Evolutionary conservation across 2,888 invertebrate genomes (phyloP), one percentile per base, ranked within the genome.

Genomic region (Chaitophorus viminalis): DNA sequence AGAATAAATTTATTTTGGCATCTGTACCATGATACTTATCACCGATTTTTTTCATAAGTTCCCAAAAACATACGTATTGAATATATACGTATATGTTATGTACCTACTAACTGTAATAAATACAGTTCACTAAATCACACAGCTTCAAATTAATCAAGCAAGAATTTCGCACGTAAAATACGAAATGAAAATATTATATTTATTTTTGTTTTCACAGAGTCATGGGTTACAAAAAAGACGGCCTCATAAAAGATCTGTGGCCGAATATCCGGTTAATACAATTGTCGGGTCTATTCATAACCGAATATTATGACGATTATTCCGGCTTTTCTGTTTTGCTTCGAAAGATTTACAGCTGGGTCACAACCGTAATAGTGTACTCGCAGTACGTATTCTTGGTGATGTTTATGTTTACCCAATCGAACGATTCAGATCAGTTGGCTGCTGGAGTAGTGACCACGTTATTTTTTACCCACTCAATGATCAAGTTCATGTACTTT

Each of bases 161-260:
- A 11, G 18, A 8, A 54, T 54, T 54, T 54, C n/a, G n/a, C n/a
- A n/a, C n/a, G n/a, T n/a, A n/a, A n/a, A n/a, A n/a, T n/a, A n/a
- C n/a, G n/a, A n/a, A n/a, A n/a, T n/a, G 1, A 52, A 52, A 52
- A 52, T 52, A 52, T 17, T 17, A 52, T n/a, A n/a, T n/a, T n/a
- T 52, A 17, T 52, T 52, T 9, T 52, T 70, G 11, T 70, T 70
- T 70, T 29, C 4, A 17, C 29, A 72, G 52, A 72, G 39, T 1
- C 9, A 87, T 87, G 87, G 79, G 31, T 39, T 87, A 74, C 17
- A 87, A 87, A n/a, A 92, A 93, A 89, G 91, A 92, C 90, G 96
- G 96, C 91, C 94, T 96, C 82, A 96, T 96, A 92, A 94, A 95
- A 91, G 96, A 96, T 91, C 92, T 96, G 90, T 94, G 96, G 94